A percentile compares a stretch with the other conserved stretches of the same genome.
These are phyloP conservation scores for Drosophila virilis DNA, from an alignment of 1,140 invertebrate species.

Conservation along the genomic window DNA sequence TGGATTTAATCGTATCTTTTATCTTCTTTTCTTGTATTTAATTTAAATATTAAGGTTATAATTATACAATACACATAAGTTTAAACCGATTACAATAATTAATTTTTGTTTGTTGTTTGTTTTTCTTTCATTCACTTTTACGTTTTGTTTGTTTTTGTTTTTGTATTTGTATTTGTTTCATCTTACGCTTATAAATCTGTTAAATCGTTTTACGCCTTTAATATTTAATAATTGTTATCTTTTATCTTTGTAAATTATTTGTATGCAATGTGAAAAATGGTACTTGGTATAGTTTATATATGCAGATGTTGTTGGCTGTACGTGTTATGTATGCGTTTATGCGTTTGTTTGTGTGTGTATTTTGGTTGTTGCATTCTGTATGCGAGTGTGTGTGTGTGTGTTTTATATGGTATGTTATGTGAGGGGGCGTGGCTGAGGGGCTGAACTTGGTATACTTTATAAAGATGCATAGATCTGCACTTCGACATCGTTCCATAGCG, in stretches of 20 bases:
- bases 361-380: conserved; percentile 26
- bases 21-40: conserved; percentile 83
- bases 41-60: conserved; percentile 84
- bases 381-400: conserved; percentile 27
- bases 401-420: conserved; percentile 23
- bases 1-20: conserved; percentile 84
- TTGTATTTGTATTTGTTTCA: conserved; percentile 55
- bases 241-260: conserved; percentile 81
- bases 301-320: conserved; percentile 67
- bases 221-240: conserved; percentile 80
- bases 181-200: conserved; percentile 78
- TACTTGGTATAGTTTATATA: conserved; percentile 78
- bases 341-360: conserved; percentile 38
- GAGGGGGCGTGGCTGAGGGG: not conserved
- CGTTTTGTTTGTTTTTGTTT: conserved; percentile 57
- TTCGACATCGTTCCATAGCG: conserved; percentile 12
- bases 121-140: conserved; percentile 71
- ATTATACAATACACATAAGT: conserved; percentile 85
- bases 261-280: conserved; percentile 81
- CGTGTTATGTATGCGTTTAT: conserved; percentile 59
- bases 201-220: conserved; percentile 83
- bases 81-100: conserved; percentile 84
- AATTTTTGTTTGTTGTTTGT: conserved; percentile 75
- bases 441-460: conserved; percentile 20
- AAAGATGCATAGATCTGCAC: conserved; percentile 12